Percentiles rank a stretch among this genome's conserved stretches.
Evolutionary conservation across 64 coral and sea anemone genomes (phyloP).

Genomic region (Trachythela sp.): DNA sequence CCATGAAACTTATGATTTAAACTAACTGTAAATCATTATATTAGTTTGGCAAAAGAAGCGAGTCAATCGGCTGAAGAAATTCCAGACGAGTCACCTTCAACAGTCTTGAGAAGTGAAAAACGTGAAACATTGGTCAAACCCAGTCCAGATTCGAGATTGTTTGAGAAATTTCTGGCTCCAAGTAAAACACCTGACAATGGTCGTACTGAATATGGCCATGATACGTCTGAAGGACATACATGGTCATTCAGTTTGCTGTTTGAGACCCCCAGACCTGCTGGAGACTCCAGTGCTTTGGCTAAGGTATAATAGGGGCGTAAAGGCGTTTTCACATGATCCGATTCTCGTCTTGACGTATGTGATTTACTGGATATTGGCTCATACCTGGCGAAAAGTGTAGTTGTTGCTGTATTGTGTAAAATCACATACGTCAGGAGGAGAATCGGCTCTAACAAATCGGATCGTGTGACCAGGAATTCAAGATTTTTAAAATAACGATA

Average conservation of each 20-base stretch:
- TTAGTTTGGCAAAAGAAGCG: neutral
- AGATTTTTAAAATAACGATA: too few relatives aligned
- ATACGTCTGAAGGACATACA: neutral
- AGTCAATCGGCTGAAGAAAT: neutral
- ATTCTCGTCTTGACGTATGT: too few relatives aligned
- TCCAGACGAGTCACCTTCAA: neutral
- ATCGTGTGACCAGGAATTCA: too few relatives aligned
- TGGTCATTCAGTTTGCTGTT: slow-evolving; percentile 9
- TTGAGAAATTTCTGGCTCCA: neutral
- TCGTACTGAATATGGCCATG: neutral
- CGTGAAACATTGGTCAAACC: neutral
- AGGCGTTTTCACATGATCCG: too few relatives aligned
- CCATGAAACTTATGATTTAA: too few relatives aligned
- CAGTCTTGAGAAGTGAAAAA: neutral
- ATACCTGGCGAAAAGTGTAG: too few relatives aligned
- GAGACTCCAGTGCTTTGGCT: neutral
- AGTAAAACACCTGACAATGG: slow-evolving; percentile 20
- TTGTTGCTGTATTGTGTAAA: too few relatives aligned
- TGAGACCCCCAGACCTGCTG: neutral
- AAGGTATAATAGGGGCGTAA: too few relatives aligned
- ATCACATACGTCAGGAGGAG: too few relatives aligned
- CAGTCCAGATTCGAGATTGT: neutral
- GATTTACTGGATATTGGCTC: too few relatives aligned
- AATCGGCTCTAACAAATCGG: too few relatives aligned
- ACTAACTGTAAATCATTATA: too few relatives aligned